Percentiles rank a stretch among this genome's conserved stretches.
These are phyloP conservation scores for Artemia sinica DNA, from an alignment of 2,888 invertebrate species.

Conservation along the genomic window DNA sequence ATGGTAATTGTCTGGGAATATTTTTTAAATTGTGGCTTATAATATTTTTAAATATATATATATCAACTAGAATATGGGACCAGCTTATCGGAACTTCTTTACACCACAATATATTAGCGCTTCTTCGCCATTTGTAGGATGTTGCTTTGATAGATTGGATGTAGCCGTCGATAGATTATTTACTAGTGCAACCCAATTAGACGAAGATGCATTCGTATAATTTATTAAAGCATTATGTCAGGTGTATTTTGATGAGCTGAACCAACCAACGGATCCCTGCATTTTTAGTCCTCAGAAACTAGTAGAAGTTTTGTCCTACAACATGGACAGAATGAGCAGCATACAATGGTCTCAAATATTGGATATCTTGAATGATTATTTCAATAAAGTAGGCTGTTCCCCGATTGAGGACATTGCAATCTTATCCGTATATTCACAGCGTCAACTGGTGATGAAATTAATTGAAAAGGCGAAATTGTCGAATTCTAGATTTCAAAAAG, in stretches of 20 bases:
- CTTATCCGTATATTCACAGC: conserved; percentile 89
- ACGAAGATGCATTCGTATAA: conserved; percentile 94
- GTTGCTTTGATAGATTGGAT: conserved; percentile 94
- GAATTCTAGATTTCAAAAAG: conserved; percentile 97
- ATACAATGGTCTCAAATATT: conserved; percentile 98
- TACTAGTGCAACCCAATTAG: conserved; percentile 79
- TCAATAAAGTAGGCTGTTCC: conserved; percentile 90
- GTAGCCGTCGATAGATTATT: conserved; percentile 97
- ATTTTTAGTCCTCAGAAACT: conserved; percentile 98
- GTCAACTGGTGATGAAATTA: conserved; percentile 96
- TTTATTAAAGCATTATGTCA: conserved; percentile 94
- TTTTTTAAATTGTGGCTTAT: too few relatives aligned
- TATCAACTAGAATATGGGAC: too few relatives aligned
- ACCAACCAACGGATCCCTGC: conserved; percentile 67
- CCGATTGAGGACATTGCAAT: conserved; percentile 90
- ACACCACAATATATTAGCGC: too few relatives aligned
- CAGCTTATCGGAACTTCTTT: too few relatives aligned
- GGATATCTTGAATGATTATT: conserved; percentile 73
- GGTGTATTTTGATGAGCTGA: conserved; percentile 79
- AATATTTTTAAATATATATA: too few relatives aligned
- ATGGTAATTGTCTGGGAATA: too few relatives aligned
- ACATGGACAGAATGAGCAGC: conserved; percentile 97
- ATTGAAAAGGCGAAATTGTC: conserved; percentile 98
- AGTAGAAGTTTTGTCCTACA: conserved; percentile 98
- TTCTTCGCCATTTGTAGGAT: too few relatives aligned